Percentiles rank a stretch among this genome's conserved stretches.
Evolutionary conservation across 2,888 invertebrate species (phyloP).

Genomic region (Unio delphinus): DNA sequence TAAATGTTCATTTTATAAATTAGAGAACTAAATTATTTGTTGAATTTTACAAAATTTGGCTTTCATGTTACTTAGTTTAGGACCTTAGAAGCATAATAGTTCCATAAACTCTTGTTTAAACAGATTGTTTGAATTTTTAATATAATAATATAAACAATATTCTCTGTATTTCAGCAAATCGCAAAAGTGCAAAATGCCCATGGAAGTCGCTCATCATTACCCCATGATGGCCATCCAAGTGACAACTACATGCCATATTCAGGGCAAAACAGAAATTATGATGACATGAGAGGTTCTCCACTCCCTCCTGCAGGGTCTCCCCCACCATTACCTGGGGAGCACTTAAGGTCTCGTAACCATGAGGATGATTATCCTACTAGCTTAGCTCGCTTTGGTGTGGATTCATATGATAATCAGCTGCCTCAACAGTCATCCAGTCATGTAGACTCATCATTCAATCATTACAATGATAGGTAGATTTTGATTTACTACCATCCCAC

Average conservation of each 20-base stretch:
- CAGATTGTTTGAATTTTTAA: no score
- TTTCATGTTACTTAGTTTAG: no score
- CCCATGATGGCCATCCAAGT: conserved; percentile 38
- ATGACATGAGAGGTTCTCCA: conserved; percentile 36
- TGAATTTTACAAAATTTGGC: no score
- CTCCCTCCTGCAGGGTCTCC: conserved; percentile 33
- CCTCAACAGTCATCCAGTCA: conserved; percentile 22
- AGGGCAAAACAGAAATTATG: conserved; percentile 28
- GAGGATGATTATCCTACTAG: conserved; percentile 36
- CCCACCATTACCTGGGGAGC: conserved; percentile 20
- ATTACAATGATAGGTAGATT: no score
- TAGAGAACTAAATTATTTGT: no score
- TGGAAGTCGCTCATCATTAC: conserved; percentile 28
- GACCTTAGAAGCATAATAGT: no score
- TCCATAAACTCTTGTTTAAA: no score
- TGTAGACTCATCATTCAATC: no score
- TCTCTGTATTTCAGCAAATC: no score
- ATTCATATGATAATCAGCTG: conserved; percentile 17
- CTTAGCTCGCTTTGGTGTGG: conserved; percentile 18
- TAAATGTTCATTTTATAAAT: no score
- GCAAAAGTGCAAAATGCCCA: conserved; percentile 1
- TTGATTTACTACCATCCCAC: no score
- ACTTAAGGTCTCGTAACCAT: conserved; percentile 49
- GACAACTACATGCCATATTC: conserved; percentile 53
- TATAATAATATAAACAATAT: no score